phyloP scores from a whole-genome alignment of 2,113 vertebrate species.

The Prochilodus magdalenae region DNA sequence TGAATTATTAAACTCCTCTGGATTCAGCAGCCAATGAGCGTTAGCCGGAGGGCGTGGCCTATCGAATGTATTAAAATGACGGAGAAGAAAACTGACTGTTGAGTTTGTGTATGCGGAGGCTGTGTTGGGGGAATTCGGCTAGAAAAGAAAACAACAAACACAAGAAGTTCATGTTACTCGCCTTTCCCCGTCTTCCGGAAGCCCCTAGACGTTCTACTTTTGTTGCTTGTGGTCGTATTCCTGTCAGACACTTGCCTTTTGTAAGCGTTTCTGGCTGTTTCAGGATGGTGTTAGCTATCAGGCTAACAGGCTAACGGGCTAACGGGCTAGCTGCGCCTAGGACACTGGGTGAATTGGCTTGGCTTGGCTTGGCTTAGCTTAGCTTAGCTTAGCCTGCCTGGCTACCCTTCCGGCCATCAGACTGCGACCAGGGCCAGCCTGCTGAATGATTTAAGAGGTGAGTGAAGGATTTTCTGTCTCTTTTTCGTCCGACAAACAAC shows the following conservation, averaged over 20 bases:
- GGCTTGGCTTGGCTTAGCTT: slow-evolving; percentile 12
- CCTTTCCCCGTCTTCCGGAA: not conserved
- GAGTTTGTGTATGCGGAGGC: slow-evolving; percentile 51
- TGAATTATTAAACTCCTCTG: slow-evolving; percentile 60
- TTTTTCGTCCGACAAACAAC: not conserved
- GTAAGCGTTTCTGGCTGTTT: not conserved
- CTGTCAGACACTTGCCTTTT: not conserved
- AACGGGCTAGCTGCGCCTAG: not conserved
- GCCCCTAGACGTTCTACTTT: not conserved
- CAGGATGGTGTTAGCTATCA: slow-evolving; percentile 10
- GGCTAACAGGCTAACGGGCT: too few species aligned
- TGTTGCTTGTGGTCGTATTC: not conserved
- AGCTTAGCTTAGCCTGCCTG: not conserved
- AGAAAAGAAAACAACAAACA: not conserved
- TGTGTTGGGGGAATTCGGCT: slow-evolving; percentile 43
- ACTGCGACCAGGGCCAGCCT: not conserved
- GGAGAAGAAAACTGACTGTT: slow-evolving; percentile 60
- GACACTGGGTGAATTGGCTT: not conserved
- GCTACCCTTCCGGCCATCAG: not conserved
- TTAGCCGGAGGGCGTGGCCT: slow-evolving; percentile 57
- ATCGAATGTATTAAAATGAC: slow-evolving; percentile 64
- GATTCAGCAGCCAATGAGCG: slow-evolving; percentile 61
- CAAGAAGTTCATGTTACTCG: not conserved
- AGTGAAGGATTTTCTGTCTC: slow-evolving; percentile 50
- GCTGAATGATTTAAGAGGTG: slow-evolving; percentile 53